These are phyloP conservation scores for Polia nebulosa DNA, from an alignment of 2,888 invertebrate genomes.

Conservation along the genomic window DNA sequence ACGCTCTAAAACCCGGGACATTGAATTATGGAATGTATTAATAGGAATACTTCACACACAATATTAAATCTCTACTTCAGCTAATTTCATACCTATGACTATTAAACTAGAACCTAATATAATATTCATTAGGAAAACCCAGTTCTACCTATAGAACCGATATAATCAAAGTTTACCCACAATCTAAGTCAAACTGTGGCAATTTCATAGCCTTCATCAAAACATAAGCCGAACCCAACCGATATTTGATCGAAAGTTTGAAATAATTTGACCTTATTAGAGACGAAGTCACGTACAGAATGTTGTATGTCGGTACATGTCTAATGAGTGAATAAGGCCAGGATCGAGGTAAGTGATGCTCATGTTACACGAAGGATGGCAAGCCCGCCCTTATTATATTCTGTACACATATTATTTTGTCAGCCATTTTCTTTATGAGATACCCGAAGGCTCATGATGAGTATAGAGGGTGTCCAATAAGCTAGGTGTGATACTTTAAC, in stretches of 20 bases:
- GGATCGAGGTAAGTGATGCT: conserved; percentile 46
- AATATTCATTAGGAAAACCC: conserved; percentile 39
- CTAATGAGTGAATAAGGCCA: conserved; percentile 48
- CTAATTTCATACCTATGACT: not conserved
- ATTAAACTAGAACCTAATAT: conserved; percentile 5
- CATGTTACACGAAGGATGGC: conserved; percentile 38
- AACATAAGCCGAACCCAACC: conserved; percentile 18
- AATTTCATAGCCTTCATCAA: conserved; percentile 36
- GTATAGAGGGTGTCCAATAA: conserved; percentile 48
- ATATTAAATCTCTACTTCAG: not conserved
- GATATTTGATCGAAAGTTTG: conserved; percentile 47
- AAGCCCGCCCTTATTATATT: conserved; percentile 56
- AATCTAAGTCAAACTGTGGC: conserved; percentile 31
- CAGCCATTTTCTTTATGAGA: conserved; percentile 57
- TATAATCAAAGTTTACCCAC: conserved; percentile 33
- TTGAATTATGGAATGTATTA: no score
- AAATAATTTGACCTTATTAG: conserved; percentile 36
- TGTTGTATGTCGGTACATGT: conserved; percentile 26
- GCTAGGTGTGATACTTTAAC: conserved; percentile 32
- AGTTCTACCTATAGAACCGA: conserved; percentile 8
- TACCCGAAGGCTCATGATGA: conserved; percentile 19
- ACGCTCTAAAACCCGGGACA: no score
- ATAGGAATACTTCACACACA: no score
- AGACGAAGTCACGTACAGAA: not conserved
- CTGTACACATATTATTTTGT: conserved; percentile 54